Conservation (phyloP, 30 jellyfish, hydroid and myxozoan species). For the Turritopsis dohrnii region DNA sequence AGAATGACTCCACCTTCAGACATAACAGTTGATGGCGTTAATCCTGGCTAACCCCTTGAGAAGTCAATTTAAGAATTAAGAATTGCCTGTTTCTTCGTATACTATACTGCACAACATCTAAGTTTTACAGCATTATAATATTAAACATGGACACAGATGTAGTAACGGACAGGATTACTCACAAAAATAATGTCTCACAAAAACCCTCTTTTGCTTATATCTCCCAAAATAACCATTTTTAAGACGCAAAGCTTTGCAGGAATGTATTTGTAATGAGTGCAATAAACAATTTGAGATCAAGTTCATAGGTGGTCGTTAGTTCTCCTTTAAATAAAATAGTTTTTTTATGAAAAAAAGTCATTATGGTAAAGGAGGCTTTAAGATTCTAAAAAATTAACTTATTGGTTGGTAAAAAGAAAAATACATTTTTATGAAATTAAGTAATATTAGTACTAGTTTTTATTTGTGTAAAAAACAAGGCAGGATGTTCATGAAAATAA, state of each 20-base stretch:
- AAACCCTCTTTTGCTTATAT: neutral
- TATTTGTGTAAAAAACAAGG: neutral
- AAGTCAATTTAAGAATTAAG: neutral
- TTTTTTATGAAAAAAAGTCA: neutral
- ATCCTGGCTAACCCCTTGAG: no score
- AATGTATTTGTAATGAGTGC: neutral
- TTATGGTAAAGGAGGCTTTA: neutral
- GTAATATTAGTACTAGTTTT: neutral
- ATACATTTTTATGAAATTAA: neutral
- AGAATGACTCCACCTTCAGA: no score
- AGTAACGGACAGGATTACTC: neutral
- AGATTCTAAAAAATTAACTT: neutral
- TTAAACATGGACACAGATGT: neutral
- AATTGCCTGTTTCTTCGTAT: neutral
- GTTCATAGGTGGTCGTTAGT: neutral
- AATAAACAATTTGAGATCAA: neutral
- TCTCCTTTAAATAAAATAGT: neutral
- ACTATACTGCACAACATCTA: neutral
- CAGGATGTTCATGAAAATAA: neutral
- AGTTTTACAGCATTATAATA: neutral
- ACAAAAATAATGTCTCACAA: neutral
- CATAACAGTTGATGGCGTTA: no score
- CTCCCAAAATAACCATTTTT: neutral
- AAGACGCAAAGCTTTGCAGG: neutral
- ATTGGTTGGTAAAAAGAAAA: neutral